Evolutionary conservation across 2,113 vertebrate genomes (phyloP).

Genomic region (Planiliza haematocheilus): DNA sequence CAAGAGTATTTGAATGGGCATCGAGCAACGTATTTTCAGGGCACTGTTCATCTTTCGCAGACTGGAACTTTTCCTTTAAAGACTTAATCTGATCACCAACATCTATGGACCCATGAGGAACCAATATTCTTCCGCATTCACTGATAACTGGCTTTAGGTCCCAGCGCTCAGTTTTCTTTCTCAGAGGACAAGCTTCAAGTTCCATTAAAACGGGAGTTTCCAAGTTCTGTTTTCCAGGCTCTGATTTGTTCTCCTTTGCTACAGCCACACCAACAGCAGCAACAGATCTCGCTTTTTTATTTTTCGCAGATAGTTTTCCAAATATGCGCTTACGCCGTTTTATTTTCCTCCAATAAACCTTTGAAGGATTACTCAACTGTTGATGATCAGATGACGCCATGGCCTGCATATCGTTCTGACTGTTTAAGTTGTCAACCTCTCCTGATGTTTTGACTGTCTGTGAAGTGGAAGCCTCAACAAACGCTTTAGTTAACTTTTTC

Average conservation of each 20-base stretch:
- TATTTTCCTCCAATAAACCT: constrained; percentile 54
- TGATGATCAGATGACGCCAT: not conserved
- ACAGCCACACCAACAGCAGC: constrained; percentile 1
- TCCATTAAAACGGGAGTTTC: constrained; percentile 16
- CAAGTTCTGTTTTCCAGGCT: not conserved
- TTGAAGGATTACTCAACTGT: not conserved
- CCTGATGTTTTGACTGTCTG: constrained; percentile 17
- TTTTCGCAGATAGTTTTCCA: constrained; percentile 42
- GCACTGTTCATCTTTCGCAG: constrained; percentile 3
- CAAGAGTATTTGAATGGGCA: not conserved
- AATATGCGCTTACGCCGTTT: constrained; percentile 49
- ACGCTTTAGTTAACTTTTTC: constrained; percentile 28
- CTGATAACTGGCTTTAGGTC: constrained; percentile 80
- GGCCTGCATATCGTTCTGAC: not conserved
- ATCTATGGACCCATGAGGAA: constrained; percentile 78
- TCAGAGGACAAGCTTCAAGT: constrained; percentile 38
- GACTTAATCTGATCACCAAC: constrained; percentile 44
- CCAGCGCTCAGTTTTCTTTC: constrained; percentile 77
- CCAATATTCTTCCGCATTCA: constrained; percentile 81
- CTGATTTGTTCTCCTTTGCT: constrained; percentile 2
- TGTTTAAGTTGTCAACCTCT: constrained; percentile 8
- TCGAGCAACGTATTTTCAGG: constrained; percentile 37
- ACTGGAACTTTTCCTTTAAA: constrained; percentile 32
- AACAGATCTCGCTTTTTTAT: constrained; percentile 41
- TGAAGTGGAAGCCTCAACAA: constrained; percentile 12